Conservation (phyloP, 1,140 invertebrate genomes). For the Listronotus bonariensis region DNA sequence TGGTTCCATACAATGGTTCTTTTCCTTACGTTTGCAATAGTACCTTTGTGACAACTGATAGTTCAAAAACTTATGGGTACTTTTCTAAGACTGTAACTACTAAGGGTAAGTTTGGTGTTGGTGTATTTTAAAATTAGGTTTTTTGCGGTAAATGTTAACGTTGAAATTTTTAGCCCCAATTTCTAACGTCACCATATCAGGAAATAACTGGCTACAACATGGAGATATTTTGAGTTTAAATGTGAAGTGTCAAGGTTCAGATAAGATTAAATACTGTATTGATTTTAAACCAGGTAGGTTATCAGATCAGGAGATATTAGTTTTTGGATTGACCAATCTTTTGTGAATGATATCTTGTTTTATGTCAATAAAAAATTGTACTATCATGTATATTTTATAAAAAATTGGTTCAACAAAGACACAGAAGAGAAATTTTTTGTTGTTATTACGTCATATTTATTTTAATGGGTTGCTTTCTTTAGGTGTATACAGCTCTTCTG, state of each 20-base stretch:
- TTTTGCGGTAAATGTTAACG: no score
- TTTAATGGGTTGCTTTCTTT: background rate
- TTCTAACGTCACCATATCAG: conserved; percentile 66
- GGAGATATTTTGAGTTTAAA: conserved; percentile 74
- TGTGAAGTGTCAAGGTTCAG: conserved; percentile 72
- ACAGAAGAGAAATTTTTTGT: no score
- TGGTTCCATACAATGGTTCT: conserved; percentile 43
- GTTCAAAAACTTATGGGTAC: conserved; percentile 74
- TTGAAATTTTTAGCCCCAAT: conserved; percentile 74
- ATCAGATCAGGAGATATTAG: no score
- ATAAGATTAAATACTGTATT: conserved; percentile 70
- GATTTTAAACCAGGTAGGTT: conserved; percentile 46
- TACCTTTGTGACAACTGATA: conserved; percentile 64
- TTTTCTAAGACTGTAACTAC: conserved; percentile 62
- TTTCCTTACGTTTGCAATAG: conserved; percentile 65
- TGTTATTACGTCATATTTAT: no score
- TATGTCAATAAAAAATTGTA: no score
- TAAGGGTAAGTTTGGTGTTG: conserved; percentile 67
- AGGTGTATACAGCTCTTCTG: conserved; percentile 77
- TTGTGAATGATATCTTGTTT: no score
- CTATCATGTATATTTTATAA: no score
- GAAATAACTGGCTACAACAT: conserved; percentile 79
- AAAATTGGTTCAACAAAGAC: no score
- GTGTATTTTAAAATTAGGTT: conserved; percentile 1
- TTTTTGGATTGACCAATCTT: background rate